These are phyloP conservation scores for Otocyon megalotis DNA, from an alignment of 2,113 vertebrate species.

Conservation along the genomic window DNA sequence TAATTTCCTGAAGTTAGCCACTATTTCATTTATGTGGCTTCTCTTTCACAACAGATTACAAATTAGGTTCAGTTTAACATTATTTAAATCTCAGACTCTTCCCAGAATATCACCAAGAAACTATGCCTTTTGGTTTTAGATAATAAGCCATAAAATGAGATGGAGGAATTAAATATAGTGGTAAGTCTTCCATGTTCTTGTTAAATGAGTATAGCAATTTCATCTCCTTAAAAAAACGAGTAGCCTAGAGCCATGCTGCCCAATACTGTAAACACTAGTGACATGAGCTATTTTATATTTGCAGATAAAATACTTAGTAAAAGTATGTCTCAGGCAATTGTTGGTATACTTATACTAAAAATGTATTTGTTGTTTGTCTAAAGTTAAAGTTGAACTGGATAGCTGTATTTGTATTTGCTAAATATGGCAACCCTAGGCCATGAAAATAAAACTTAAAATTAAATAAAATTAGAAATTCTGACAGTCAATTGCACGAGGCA, in stretches of 20 bases:
- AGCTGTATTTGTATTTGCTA: not conserved
- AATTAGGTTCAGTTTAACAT: not conserved
- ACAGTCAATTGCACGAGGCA: too few species aligned
- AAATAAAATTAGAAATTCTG: not conserved
- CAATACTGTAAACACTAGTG: not conserved
- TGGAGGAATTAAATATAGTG: not conserved
- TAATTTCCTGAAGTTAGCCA: not conserved
- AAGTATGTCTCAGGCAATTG: not conserved
- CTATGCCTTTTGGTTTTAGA: slow-evolving; percentile 1
- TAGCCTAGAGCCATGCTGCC: not conserved
- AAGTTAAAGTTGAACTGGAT: not conserved
- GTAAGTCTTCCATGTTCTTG: not conserved
- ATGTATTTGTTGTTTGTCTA: not conserved
- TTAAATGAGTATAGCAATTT: not conserved
- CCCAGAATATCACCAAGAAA: not conserved
- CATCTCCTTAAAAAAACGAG: not conserved
- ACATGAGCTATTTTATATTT: not conserved
- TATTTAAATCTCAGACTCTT: not conserved
- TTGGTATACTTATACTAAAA: not conserved
- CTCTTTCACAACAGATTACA: not conserved
- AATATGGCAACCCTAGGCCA: not conserved
- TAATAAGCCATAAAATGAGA: slow-evolving; percentile 9
- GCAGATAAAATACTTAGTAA: not conserved
- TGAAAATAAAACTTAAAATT: slow-evolving; percentile 14
- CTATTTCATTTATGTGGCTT: not conserved